These are phyloP conservation scores for Corythornis madagascariensis DNA, from an alignment of 2,113 vertebrate genomes.

Conservation along the genomic window DNA sequence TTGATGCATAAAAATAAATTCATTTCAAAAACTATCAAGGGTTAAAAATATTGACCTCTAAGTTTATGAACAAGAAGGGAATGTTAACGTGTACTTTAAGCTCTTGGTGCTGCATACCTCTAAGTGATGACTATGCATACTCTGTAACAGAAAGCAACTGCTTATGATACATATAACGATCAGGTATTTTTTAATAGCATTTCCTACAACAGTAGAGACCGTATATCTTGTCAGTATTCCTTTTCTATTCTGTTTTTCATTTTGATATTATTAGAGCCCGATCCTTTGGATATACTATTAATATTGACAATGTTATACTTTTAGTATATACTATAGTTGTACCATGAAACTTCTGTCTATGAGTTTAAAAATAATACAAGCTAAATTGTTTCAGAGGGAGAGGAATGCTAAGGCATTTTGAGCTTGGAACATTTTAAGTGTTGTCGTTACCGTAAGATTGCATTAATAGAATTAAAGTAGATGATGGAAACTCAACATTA, in stretches of 20 bases:
- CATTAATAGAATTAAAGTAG: slow-evolving; percentile 47
- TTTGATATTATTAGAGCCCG: background rate
- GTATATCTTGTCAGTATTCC: background rate
- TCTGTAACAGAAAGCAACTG: background rate
- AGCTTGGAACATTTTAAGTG: slow-evolving; percentile 33
- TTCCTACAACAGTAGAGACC: background rate
- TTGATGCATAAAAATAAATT: background rate
- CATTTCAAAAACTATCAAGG: background rate
- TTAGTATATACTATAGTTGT: background rate
- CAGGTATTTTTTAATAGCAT: background rate
- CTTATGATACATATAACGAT: background rate
- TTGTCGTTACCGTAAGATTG: slow-evolving; percentile 13
- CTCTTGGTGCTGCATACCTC: background rate
- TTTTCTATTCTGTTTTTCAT: background rate
- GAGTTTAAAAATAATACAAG: slow-evolving; percentile 20
- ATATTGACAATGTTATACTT: background rate
- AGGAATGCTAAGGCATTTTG: slow-evolving; percentile 24
- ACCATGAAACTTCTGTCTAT: background rate
- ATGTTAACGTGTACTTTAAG: background rate
- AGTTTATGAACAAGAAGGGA: background rate
- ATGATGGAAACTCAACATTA: slow-evolving; percentile 42
- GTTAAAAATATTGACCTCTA: background rate
- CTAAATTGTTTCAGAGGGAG: slow-evolving; percentile 22
- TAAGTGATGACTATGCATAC: background rate
- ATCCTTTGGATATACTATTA: background rate